These are phyloP conservation scores for Caranx ignobilis DNA, from an alignment of 2,113 vertebrate genomes.

Conservation along the genomic window DNA sequence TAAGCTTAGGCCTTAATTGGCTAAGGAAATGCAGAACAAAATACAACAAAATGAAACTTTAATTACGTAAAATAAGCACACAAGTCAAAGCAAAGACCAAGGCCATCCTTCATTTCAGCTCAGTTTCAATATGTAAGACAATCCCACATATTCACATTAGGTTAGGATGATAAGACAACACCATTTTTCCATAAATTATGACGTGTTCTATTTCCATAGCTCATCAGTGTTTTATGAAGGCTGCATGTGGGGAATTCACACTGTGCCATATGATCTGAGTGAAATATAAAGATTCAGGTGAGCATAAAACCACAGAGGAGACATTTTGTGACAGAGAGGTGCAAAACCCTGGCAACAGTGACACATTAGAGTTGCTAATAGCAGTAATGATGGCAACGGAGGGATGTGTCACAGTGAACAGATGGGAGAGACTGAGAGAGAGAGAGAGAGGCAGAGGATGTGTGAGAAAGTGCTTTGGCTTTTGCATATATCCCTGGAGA, in stretches of 20 bases:
- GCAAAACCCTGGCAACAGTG: slow-evolving; percentile 66
- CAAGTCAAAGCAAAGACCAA: neutral
- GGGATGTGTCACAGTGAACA: slow-evolving; percentile 72
- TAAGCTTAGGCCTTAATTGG: neutral
- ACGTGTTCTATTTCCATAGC: neutral
- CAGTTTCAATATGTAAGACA: neutral
- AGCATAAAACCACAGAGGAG: slow-evolving; percentile 15
- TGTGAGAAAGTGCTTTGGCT: slow-evolving; percentile 68
- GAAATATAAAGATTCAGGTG: slow-evolving; percentile 19
- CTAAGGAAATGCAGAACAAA: neutral
- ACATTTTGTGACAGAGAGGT: slow-evolving; percentile 49
- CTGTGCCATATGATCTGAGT: neutral
- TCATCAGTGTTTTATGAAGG: slow-evolving; percentile 6
- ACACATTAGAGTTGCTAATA: slow-evolving; percentile 71
- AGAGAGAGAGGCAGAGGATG: slow-evolving; percentile 40
- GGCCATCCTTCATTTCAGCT: neutral
- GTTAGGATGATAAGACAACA: neutral
- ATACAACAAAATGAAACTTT: neutral
- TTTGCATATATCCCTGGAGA: slow-evolving; percentile 73
- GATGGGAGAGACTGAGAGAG: slow-evolving; percentile 64
- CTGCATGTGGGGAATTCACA: neutral
- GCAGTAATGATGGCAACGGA: slow-evolving; percentile 68
- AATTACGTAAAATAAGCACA: neutral
- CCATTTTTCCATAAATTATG: neutral
- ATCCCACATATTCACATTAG: neutral